These are phyloP conservation scores for Chaetorhynchus papuensis DNA, from an alignment of 2,113 vertebrate species.

Conservation along the genomic window DNA sequence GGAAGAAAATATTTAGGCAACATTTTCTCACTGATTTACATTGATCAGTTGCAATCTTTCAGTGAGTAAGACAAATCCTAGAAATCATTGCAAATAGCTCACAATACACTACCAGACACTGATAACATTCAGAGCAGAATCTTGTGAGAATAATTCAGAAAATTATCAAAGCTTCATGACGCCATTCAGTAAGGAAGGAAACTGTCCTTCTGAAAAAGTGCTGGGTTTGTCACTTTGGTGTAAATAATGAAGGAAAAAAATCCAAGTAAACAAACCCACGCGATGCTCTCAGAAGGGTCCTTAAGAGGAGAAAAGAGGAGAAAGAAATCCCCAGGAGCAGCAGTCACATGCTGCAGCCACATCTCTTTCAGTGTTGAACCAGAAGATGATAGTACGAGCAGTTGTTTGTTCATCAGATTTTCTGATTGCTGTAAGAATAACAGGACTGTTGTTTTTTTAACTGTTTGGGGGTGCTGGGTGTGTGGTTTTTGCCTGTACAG, in stretches of 20 bases:
- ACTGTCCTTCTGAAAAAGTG: background rate
- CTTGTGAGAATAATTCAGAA: background rate
- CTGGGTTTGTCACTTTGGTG: background rate
- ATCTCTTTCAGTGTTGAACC: background rate
- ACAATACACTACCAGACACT: background rate
- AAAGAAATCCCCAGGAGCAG: background rate
- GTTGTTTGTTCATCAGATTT: background rate
- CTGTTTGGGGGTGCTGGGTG: background rate
- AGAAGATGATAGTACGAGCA: background rate
- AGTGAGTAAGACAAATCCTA: background rate
- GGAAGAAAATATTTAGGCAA: background rate
- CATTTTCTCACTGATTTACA: background rate
- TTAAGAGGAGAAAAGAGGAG: background rate
- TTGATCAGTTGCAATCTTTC: background rate
- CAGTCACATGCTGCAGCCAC: background rate
- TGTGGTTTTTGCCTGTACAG: conserved; percentile 58
- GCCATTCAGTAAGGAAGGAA: background rate
- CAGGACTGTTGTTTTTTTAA: background rate
- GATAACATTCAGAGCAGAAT: background rate
- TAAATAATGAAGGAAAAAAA: background rate
- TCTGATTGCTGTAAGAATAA: background rate
- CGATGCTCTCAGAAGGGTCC: fast-evolving
- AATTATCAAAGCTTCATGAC: background rate
- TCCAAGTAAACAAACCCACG: background rate
- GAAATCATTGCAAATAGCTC: background rate